Evolutionary conservation across 1,140 invertebrate genomes (phyloP), one percentile per base, ranked within the genome.

Genomic region (Drosophila watanabei): DNA sequence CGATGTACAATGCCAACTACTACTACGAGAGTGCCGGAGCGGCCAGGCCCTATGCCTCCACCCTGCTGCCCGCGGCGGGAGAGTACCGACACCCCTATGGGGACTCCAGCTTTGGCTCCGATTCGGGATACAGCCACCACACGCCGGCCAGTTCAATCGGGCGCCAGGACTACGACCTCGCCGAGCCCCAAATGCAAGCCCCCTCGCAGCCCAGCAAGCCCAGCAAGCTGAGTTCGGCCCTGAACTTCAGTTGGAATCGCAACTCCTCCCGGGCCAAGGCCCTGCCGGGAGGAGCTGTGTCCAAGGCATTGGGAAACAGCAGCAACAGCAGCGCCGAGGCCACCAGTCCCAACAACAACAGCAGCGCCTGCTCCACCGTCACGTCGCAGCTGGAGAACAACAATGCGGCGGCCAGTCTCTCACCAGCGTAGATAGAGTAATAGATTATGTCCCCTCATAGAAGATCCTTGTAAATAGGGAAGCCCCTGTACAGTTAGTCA

Each of bases 51-150:
- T 88, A 90, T 63, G 86, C 86, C 59, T 73, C 93, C 16, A 46
- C 85, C 2, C 20, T 64, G 30, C 33, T 69, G 32, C 93, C 81
- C 88, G 57, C 77, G 48, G 48, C 68, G 14, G 71, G 37, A 5
- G 82, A 88, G 16, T 93, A 90, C n/a, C 68, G 90, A 5, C 75
- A 91, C 14, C 86, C 92, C 11, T 91, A 93, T 28, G 91, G 85
- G 11, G 94, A 94, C 71, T 96, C 95, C 4, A 95, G 95, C 39
- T 95, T 95, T 46, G 95, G 95, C 8, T 95, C 95, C 24, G 96
- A 96, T 85, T 96, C 95, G 20, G 95, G 96, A 0, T 96, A 96
- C 81, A 96, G 95, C 77, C 95, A 96, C 80, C 95, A 96, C 69
- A 96, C 96, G 64, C 92, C 92, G 2, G 90, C 91, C 14, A 94